Percentiles rank a stretch among this genome's conserved stretches.
Conservation (phyloP, 1,140 invertebrate species). For the Scaptomyza hsui region DNA sequence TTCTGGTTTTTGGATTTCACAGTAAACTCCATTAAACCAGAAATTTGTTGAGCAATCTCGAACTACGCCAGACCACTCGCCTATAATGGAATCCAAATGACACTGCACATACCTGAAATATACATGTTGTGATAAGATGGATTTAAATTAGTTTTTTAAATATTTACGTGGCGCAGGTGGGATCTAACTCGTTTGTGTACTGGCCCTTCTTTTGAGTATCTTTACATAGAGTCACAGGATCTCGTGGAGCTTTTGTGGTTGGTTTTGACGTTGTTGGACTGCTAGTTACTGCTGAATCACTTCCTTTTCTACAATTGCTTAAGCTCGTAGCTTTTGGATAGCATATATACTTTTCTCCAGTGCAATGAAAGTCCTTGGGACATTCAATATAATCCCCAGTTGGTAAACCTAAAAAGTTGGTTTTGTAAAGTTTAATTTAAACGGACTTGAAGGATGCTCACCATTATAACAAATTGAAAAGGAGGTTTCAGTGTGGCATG, state of each 20-base stretch:
- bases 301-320: background rate
- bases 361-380: background rate
- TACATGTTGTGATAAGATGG: background rate
- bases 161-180: slow-evolving; percentile 43
- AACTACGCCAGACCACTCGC: background rate
- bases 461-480: background rate
- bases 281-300: background rate
- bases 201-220: background rate
- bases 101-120: slow-evolving; percentile 7
- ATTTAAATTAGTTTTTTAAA: background rate
- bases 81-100: too few species aligned
- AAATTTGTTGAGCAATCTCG: background rate
- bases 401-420: background rate
- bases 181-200: slow-evolving; percentile 41
- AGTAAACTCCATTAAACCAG: background rate
- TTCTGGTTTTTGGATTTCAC: slow-evolving; percentile 15
- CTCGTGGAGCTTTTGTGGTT: slow-evolving; percentile 20
- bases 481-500: background rate
- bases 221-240: slow-evolving; percentile 23
- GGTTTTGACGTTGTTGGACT: background rate
- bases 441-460: background rate
- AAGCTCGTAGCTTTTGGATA: background rate
- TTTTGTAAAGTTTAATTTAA: background rate
- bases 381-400: background rate
- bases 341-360: background rate